A percentile compares a stretch with the other conserved stretches of the same genome.
phyloP scores from a whole-genome alignment of 2,888 invertebrate genomes.

The Ophion slaviceki region DNA sequence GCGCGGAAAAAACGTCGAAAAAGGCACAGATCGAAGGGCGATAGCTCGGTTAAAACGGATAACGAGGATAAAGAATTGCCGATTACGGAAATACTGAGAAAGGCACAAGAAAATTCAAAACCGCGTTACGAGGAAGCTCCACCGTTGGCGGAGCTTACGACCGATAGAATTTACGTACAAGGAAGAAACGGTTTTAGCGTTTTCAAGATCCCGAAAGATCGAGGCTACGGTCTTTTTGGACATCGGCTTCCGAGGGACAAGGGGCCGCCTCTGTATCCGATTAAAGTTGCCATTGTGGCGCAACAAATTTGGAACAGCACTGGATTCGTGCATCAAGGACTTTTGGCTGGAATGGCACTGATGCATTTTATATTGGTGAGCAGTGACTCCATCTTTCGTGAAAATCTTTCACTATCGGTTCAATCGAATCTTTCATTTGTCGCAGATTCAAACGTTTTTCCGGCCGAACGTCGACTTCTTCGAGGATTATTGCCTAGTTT shows the following conservation, averaged over 20 bases:
- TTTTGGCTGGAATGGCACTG: constrained; percentile 80
- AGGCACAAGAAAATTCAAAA: constrained; percentile 74
- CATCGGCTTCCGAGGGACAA: constrained; percentile 34
- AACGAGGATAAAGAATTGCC: constrained; percentile 74
- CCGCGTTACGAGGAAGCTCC: constrained; percentile 77
- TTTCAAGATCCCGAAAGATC: constrained; percentile 74
- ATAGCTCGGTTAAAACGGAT: constrained; percentile 17
- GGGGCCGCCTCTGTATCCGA: constrained; percentile 68
- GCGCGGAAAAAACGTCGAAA: constrained; percentile 45
- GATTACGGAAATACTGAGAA: constrained; percentile 78
- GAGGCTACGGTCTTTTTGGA: constrained; percentile 43
- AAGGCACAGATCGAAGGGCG: constrained; percentile 29
- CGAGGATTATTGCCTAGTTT: constrained; percentile 72
- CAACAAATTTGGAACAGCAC: constrained; percentile 77
- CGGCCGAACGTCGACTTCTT: constrained; percentile 72
- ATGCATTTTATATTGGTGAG: constrained; percentile 79
- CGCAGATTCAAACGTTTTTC: constrained; percentile 76
- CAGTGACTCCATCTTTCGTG: neutral
- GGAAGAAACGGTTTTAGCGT: constrained; percentile 80
- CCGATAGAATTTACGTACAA: constrained; percentile 81
- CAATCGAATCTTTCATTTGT: constrained; percentile 36
- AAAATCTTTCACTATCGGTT: neutral
- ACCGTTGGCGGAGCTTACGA: constrained; percentile 76
- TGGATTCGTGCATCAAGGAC: constrained; percentile 80
- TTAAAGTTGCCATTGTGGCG: constrained; percentile 78